Percentiles rank a stretch among this genome's conserved stretches.
phyloP scores from a whole-genome alignment of 1,140 invertebrate species.

The Episyrphus balteatus region DNA sequence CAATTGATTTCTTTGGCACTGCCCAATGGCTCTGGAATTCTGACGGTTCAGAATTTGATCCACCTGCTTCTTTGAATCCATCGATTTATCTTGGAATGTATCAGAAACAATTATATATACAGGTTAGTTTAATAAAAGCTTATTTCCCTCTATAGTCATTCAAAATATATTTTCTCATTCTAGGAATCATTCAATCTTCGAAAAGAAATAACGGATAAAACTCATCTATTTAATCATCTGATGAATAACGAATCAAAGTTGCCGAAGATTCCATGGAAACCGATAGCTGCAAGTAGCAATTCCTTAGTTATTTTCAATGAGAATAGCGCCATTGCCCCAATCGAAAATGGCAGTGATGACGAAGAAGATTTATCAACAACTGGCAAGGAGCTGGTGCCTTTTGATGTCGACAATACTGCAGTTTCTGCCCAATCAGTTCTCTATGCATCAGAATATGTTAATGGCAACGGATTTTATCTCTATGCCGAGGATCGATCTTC shows the following conservation, averaged over 20 bases:
- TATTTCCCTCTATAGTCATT: slow-evolving; percentile 4
- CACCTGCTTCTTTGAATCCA: slow-evolving; percentile 35
- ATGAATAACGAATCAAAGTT: slow-evolving; percentile 16
- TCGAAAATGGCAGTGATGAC: slow-evolving; percentile 11
- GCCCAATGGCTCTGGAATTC: slow-evolving; percentile 38
- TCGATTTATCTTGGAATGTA: slow-evolving; percentile 79
- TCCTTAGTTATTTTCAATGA: slow-evolving; percentile 26
- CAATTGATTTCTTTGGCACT: slow-evolving; percentile 64
- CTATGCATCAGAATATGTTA: slow-evolving; percentile 58
- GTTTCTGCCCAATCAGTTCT: slow-evolving; percentile 53
- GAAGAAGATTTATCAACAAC: slow-evolving; percentile 8
- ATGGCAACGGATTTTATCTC: slow-evolving; percentile 59
- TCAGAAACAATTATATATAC: slow-evolving; percentile 65
- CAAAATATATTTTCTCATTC: slow-evolving; percentile 2
- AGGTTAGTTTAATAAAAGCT: slow-evolving; percentile 50
- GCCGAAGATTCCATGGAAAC: slow-evolving; percentile 57
- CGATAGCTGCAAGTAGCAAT: slow-evolving; percentile 42
- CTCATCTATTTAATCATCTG: slow-evolving; percentile 31
- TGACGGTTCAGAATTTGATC: slow-evolving; percentile 14
- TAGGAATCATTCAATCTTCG: slow-evolving; percentile 31
- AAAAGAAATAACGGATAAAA: slow-evolving; percentile 27
- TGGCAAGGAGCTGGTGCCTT: slow-evolving; percentile 21
- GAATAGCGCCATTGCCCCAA: slow-evolving; percentile 19
- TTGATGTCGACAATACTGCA: slow-evolving; percentile 24
- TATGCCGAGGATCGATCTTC: slow-evolving; percentile 40